Evolutionary conservation across 2,888 invertebrate genomes (phyloP).

Genomic region (Rhyacophila evoluta): DNA sequence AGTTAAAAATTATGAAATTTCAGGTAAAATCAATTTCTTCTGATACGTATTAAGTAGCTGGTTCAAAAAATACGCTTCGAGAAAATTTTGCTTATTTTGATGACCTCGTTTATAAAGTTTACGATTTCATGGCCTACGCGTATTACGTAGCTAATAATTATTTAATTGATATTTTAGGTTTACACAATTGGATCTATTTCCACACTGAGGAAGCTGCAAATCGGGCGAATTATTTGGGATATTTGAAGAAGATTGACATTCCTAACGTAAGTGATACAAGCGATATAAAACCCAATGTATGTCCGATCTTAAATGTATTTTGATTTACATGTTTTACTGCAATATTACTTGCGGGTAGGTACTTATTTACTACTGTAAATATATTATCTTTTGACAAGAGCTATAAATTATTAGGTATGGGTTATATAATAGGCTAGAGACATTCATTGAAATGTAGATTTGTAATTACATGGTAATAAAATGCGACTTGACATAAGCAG

Average conservation of each 20-base stretch:
- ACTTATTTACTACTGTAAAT: too few relatives aligned
- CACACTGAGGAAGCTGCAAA: conserved; percentile 80
- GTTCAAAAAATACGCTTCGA: too few relatives aligned
- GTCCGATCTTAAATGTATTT: too few relatives aligned
- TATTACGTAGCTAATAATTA: background rate
- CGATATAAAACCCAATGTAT: too few relatives aligned
- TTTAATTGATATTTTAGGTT: conserved; percentile 66
- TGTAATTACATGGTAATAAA: too few relatives aligned
- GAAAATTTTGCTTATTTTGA: background rate
- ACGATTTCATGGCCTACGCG: background rate
- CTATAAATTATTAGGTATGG: too few relatives aligned
- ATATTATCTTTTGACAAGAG: too few relatives aligned
- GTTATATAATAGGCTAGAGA: too few relatives aligned
- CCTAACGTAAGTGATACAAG: conserved; percentile 73
- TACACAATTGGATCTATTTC: conserved; percentile 94
- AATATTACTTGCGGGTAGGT: too few relatives aligned
- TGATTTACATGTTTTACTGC: too few relatives aligned
- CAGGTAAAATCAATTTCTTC: conserved; percentile 59
- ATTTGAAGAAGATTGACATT: conserved; percentile 77
- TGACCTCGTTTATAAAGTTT: background rate
- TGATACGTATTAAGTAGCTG: background rate
- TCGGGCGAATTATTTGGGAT: conserved; percentile 82
- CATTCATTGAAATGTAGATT: too few relatives aligned
- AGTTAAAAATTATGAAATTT: conserved; percentile 83
- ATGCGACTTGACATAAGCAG: too few relatives aligned